phyloP scores from a whole-genome alignment of 92 coral and sea anemone species.

The Porites lobata region DNA sequence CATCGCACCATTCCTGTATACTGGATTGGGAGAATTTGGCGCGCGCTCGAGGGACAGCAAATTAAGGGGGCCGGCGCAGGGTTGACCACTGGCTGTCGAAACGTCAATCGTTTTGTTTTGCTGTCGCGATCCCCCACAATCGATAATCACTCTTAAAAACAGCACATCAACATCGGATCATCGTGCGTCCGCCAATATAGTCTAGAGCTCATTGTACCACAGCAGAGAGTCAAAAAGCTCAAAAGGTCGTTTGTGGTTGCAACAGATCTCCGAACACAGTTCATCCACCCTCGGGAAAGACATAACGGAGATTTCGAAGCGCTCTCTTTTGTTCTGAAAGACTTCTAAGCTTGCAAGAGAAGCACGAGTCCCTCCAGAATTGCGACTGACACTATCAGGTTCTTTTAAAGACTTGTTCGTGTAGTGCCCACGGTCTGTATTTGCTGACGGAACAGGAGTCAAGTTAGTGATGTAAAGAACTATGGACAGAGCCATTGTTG shows the following conservation, averaged over 20 bases:
- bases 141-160: constrained; percentile 19
- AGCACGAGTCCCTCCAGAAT: too few species aligned
- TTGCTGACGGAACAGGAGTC: constrained; percentile 26
- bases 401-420: neutral
- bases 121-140: constrained; percentile 26
- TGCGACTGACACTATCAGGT: too few species aligned
- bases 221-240: constrained; percentile 27
- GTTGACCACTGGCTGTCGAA: neutral
- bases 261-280: neutral
- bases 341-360: too few species aligned
- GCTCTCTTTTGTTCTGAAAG: neutral
- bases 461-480: constrained; percentile 32
- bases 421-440: neutral
- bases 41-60: neutral
- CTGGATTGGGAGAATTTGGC: neutral
- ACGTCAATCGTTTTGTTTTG: constrained; percentile 31
- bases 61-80: neutral
- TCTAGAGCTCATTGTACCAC: neutral
- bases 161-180: constrained; percentile 33
- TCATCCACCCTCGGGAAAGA: neutral
- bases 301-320: constrained; percentile 10
- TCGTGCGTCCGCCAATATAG: constrained; percentile 32
- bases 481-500: constrained; percentile 27
- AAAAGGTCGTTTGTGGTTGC: constrained; percentile 24
- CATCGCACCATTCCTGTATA: neutral